phyloP scores from a whole-genome alignment of 2,113 vertebrate genomes.

The Leucopsar rothschildi region DNA sequence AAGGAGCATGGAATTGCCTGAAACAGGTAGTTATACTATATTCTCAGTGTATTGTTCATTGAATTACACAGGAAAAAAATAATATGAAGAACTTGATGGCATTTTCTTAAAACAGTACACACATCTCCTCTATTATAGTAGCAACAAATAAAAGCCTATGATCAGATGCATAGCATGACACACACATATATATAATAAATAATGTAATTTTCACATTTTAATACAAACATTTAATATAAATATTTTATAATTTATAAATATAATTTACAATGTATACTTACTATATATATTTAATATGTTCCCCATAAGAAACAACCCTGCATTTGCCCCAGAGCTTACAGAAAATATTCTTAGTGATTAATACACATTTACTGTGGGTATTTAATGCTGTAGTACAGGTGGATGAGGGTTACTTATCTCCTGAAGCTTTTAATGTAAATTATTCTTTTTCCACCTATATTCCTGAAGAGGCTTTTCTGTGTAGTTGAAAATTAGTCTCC shows the following conservation, averaged over 20 bases:
- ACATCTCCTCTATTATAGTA: neutral
- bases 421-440: neutral
- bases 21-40: neutral
- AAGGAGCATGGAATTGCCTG: neutral
- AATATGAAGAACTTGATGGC: neutral
- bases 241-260: neutral
- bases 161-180: neutral
- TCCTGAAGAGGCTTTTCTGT: neutral
- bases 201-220: neutral
- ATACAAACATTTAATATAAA: neutral
- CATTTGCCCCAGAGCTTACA: neutral
- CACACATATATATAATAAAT: neutral
- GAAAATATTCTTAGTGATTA: neutral
- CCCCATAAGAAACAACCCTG: fast-evolving
- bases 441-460: neutral
- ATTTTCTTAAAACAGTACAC: neutral
- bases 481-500: neutral
- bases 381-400: neutral
- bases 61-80: neutral
- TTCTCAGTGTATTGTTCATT: neutral
- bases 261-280: fast-evolving
- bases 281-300: neutral
- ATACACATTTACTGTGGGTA: neutral
- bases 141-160: neutral
- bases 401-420: neutral